phyloP scores from a whole-genome alignment of 1,140 invertebrate genomes.

The Euschistus heros region DNA sequence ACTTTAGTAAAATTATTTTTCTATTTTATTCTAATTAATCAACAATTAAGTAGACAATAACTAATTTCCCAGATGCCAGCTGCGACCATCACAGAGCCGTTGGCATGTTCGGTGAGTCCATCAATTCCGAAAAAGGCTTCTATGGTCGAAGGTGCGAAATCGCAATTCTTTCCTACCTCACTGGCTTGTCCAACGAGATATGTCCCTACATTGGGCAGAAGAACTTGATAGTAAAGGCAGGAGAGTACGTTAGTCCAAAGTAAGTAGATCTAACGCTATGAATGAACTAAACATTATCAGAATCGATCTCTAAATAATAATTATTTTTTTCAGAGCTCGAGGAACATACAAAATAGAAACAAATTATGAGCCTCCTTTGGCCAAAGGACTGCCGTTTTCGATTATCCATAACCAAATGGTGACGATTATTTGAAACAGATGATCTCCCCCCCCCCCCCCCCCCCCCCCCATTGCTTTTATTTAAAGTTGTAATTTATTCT shows the following conservation, averaged over 20 bases:
- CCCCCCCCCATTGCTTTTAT: no score
- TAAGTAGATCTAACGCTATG: slow-evolving; percentile 6
- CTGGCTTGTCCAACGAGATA: not conserved
- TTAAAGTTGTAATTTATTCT: no score
- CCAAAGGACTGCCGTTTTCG: slow-evolving; percentile 5
- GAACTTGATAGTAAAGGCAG: not conserved
- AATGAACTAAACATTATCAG: not conserved
- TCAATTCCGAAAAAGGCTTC: slow-evolving; percentile 24
- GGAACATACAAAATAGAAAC: slow-evolving; percentile 26
- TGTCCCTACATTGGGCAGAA: not conserved
- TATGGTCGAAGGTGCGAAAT: slow-evolving; percentile 26
- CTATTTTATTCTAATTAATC: no score
- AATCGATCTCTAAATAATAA: not conserved
- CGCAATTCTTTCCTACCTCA: not conserved
- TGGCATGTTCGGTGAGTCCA: slow-evolving; percentile 30
- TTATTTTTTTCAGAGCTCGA: slow-evolving; percentile 13
- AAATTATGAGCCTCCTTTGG: slow-evolving; percentile 21
- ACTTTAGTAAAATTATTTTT: no score
- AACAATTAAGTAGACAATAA: no score
- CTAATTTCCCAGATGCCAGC: slow-evolving; percentile 25
- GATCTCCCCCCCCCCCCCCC: no score
- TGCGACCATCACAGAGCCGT: slow-evolving; percentile 31
- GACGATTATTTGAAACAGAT: no score
- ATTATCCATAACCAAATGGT: no score
- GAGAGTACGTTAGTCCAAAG: slow-evolving; percentile 25